A percentile compares a stretch with the other conserved stretches of the same genome.
Conservation (phyloP, 1,140 invertebrate species). For the Zaprionus africanus region DNA sequence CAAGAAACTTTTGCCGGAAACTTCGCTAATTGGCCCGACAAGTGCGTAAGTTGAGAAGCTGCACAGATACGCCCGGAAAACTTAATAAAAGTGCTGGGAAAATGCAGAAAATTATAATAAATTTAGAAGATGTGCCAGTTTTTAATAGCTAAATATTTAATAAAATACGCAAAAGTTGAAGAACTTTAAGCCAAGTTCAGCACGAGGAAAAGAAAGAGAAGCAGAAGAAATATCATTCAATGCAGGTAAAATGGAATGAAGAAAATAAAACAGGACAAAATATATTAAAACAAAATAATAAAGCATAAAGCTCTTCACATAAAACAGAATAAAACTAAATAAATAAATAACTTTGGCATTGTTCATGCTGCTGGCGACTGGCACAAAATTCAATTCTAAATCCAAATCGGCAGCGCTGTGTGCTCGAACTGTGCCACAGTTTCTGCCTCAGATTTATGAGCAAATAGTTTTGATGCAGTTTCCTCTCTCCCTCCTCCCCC, state of each 20-base stretch:
- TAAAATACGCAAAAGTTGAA: not conserved
- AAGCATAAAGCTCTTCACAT: no score
- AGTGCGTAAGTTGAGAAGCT: constrained; percentile 11
- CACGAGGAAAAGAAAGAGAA: not conserved
- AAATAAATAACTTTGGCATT: constrained; percentile 76
- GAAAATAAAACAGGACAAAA: not conserved
- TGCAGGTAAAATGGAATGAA: not conserved
- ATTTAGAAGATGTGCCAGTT: not conserved
- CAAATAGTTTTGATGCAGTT: constrained; percentile 60
- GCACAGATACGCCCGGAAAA: constrained; percentile 2
- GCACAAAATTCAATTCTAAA: constrained; percentile 26
- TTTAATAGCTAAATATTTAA: constrained; percentile 8
- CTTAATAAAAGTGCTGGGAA: not conserved
- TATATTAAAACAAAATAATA: not conserved
- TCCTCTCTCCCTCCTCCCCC: not conserved
- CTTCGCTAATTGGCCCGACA: constrained; percentile 32
- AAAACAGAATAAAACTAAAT: constrained; percentile 49
- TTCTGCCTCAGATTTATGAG: constrained; percentile 68
- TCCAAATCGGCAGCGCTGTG: constrained; percentile 31
- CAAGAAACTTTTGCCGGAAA: constrained; percentile 17
- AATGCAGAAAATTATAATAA: not conserved
- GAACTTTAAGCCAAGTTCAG: constrained; percentile 5
- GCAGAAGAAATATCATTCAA: no score
- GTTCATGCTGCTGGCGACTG: constrained; percentile 41
- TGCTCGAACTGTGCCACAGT: constrained; percentile 51